Evolutionary conservation across 1,140 invertebrate genomes (phyloP).

Genomic region (Drosophila sechellia): DNA sequence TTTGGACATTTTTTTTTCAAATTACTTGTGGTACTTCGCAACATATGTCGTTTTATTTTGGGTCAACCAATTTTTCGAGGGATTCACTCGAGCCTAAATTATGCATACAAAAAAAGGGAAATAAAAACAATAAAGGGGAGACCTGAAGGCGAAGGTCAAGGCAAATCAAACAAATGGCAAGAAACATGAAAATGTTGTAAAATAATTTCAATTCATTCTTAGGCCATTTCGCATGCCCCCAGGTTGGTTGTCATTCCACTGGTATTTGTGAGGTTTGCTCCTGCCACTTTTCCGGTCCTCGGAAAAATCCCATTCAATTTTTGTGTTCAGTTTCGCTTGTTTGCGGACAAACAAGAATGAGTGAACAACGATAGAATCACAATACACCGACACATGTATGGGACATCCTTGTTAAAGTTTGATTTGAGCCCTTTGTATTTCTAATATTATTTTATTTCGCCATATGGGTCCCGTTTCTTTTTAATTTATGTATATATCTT

Average conservation of each 20-base stretch:
- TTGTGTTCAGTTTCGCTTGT: constrained; percentile 51
- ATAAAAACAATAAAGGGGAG: constrained; percentile 22
- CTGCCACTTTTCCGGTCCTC: constrained; percentile 22
- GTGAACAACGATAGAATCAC: constrained; percentile 19
- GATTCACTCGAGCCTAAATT: constrained; percentile 58
- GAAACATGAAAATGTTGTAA: constrained; percentile 79
- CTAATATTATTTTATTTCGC: constrained; percentile 18
- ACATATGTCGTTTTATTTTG: constrained; percentile 32
- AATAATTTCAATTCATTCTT: constrained; percentile 76
- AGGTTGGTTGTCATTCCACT: constrained; percentile 22
- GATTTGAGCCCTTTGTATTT: constrained; percentile 29
- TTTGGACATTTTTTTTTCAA: constrained; percentile 12
- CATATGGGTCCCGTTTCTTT: constrained; percentile 37
- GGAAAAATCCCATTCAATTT: constrained; percentile 23
- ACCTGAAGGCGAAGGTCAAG: constrained; percentile 25
- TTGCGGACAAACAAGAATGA: constrained; percentile 39
- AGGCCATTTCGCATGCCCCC: constrained; percentile 54
- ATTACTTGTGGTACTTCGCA: constrained; percentile 30
- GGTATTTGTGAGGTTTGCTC: constrained; percentile 28
- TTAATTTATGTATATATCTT: constrained; percentile 41
- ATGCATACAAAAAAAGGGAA: constrained; percentile 43
- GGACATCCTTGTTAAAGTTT: constrained; percentile 42
- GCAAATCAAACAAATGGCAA: constrained; percentile 64
- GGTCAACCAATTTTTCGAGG: constrained; percentile 17
- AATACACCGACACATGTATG: constrained; percentile 13